phyloP scores from a whole-genome alignment of 1,140 invertebrate genomes.

The Charaxes varanes region DNA sequence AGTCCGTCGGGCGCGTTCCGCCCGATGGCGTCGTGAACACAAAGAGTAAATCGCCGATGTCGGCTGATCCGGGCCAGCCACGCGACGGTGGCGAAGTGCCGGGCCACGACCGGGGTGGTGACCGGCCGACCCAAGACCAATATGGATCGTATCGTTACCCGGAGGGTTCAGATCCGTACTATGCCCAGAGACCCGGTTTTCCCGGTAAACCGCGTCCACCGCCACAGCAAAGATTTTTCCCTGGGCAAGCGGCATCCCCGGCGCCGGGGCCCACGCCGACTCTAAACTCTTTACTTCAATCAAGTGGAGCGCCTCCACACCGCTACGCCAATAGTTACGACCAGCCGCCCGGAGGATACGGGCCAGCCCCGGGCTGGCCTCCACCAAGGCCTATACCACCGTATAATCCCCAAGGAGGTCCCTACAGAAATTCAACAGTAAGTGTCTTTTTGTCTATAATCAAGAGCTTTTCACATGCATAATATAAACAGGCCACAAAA shows the following conservation, averaged over 20 bases:
- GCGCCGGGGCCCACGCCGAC: constrained; percentile 92
- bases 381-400: constrained; percentile 66
- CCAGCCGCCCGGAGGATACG: constrained; percentile 58
- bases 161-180: constrained; percentile 59
- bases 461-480: no score
- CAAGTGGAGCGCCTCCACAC: constrained; percentile 82
- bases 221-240: constrained; percentile 75
- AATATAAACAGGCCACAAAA: no score
- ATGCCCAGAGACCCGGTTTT: constrained; percentile 57
- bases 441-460: constrained; percentile 26
- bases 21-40: constrained; percentile 71
- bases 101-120: constrained; percentile 57
- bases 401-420: constrained; percentile 68
- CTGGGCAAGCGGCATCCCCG: constrained; percentile 81
- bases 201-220: constrained; percentile 63
- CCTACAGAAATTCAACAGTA: constrained; percentile 71
- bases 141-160: constrained; percentile 65
- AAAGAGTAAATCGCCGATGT: constrained; percentile 71
- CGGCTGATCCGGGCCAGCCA: constrained; percentile 57
- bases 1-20: constrained; percentile 67
- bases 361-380: constrained; percentile 58
- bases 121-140: constrained; percentile 51
- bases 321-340: constrained; percentile 70
- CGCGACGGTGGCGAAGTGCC: constrained; percentile 60
- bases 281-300: constrained; percentile 90